Conservation (phyloP, 2,797 vertebrate genomes). For the Spea hammondii region DNA sequence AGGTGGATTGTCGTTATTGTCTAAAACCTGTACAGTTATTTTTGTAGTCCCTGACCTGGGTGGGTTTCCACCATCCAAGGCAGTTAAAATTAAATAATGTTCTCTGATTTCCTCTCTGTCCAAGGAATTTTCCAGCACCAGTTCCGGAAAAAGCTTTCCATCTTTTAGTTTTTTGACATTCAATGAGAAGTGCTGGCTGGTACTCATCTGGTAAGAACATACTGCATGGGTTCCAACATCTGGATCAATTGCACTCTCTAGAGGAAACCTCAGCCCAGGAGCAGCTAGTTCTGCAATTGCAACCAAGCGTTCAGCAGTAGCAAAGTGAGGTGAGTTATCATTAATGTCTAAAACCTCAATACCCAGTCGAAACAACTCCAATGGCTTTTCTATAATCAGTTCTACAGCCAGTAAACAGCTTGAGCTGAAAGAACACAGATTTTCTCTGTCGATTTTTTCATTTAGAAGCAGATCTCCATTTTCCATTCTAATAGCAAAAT, state of each 20-base stretch:
- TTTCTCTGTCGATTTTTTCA: slow-evolving; percentile 88
- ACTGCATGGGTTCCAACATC: slow-evolving; percentile 90
- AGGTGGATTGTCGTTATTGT: slow-evolving; percentile 92
- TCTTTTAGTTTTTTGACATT: slow-evolving; percentile 86
- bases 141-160: slow-evolving; percentile 87
- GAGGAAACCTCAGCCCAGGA: slow-evolving; percentile 81
- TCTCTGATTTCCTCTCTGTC: slow-evolving; percentile 84
- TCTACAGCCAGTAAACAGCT: slow-evolving; percentile 82
- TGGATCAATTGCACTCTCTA: slow-evolving; percentile 90
- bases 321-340: slow-evolving; percentile 91
- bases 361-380: slow-evolving; percentile 82
- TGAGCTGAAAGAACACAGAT: slow-evolving; percentile 77
- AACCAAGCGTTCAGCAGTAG: slow-evolving; percentile 76
- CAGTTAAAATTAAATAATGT: slow-evolving; percentile 84
- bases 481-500: slow-evolving; percentile 82
- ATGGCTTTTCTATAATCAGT: slow-evolving; percentile 80
- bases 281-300: slow-evolving; percentile 88
- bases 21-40: slow-evolving; percentile 81
- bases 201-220: slow-evolving; percentile 81
- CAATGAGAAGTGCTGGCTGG: slow-evolving; percentile 82
- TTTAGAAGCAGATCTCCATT: slow-evolving; percentile 83
- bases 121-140: slow-evolving; percentile 83
- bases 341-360: slow-evolving; percentile 91
- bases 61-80: slow-evolving; percentile 87
- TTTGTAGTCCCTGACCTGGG: slow-evolving; percentile 82